A percentile compares a stretch with the other conserved stretches of the same genome.
These are phyloP conservation scores for Gymnosoma rotundatum DNA, from an alignment of 2,888 invertebrate species.

Conservation along the genomic window DNA sequence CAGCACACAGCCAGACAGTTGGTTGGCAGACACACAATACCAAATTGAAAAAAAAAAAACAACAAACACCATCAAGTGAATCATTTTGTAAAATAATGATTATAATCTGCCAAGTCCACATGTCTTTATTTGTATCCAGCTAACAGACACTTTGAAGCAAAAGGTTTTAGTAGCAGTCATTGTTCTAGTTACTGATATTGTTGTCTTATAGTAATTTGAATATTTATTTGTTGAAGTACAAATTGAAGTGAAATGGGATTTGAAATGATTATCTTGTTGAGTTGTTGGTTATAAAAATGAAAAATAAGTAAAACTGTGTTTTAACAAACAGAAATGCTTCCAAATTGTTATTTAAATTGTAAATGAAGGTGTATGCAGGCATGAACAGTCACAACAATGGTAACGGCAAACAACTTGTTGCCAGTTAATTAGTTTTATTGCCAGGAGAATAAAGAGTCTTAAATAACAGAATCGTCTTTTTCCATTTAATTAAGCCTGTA, in stretches of 20 bases:
- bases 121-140: background rate
- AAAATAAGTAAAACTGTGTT: background rate
- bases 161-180: conserved; percentile 15
- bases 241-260: conserved; percentile 49
- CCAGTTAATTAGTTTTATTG: conserved; percentile 32
- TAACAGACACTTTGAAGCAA: background rate
- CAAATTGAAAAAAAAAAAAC: too few relatives aligned
- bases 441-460: background rate
- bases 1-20: background rate
- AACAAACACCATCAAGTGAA: conserved; percentile 26
- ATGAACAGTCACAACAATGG: background rate
- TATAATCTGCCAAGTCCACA: conserved; percentile 19
- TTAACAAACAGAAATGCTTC: background rate
- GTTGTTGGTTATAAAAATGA: conserved; percentile 16
- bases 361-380: background rate
- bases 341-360: background rate
- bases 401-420: conserved; percentile 29
- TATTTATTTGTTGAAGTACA: conserved; percentile 50
- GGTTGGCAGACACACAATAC: background rate
- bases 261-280: conserved; percentile 30
- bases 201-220: conserved; percentile 15
- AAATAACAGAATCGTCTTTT: background rate
- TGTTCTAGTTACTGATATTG: background rate
- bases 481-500: background rate
- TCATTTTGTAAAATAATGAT: conserved; percentile 50